A percentile compares a stretch with the other conserved stretches of the same genome.
These are phyloP conservation scores for Cydia amplana DNA, from an alignment of 1,140 invertebrate genomes.

Conservation along the genomic window DNA sequence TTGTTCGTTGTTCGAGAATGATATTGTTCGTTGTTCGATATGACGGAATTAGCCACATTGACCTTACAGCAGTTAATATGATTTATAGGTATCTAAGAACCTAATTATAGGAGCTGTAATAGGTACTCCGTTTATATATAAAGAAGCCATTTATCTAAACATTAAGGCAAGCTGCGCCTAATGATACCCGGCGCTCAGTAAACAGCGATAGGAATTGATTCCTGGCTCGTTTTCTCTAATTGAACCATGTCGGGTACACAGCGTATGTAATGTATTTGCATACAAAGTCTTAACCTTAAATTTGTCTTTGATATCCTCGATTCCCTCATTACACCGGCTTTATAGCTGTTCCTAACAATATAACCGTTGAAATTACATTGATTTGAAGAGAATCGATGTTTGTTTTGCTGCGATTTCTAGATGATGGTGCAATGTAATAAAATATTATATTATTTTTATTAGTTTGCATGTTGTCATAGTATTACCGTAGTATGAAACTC, in stretches of 20 bases:
- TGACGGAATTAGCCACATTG: no score
- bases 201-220: slow-evolving; percentile 31
- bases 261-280: slow-evolving; percentile 20
- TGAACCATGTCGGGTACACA: slow-evolving; percentile 23
- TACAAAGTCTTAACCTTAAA: slow-evolving; percentile 18
- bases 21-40: no score
- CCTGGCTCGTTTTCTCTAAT: slow-evolving; percentile 30
- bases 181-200: slow-evolving; percentile 22
- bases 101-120: neutral
- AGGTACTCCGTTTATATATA: neutral
- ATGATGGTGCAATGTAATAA: neutral
- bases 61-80: no score
- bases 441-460: no score
- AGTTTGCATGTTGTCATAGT: no score
- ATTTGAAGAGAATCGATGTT: neutral
- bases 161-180: slow-evolving; percentile 25
- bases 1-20: no score
- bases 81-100: no score
- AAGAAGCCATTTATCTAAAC: slow-evolving; percentile 18
- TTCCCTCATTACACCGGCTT: slow-evolving; percentile 23
- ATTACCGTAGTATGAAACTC: no score
- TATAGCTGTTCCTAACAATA: slow-evolving; percentile 20
- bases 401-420: neutral
- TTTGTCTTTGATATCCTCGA: slow-evolving; percentile 23
- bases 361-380: slow-evolving; percentile 13